Conservation (phyloP, 1,140 invertebrate genomes). For the Helicoverpa armigera region DNA sequence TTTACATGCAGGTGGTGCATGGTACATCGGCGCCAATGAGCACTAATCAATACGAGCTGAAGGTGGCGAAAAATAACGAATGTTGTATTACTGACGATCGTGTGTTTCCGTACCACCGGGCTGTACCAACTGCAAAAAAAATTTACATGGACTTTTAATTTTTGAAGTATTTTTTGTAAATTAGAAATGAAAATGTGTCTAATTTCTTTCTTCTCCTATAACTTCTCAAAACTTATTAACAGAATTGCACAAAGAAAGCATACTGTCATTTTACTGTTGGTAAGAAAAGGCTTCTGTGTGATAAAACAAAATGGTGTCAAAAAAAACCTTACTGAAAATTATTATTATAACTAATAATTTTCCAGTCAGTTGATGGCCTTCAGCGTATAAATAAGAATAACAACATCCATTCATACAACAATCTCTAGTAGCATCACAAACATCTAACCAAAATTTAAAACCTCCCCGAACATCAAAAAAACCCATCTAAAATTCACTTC, state of each 20-base stretch:
- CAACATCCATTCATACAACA: neutral
- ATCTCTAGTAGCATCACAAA: neutral
- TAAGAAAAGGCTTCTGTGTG: too few relatives aligned
- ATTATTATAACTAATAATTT: too few relatives aligned
- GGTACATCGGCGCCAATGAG: constrained; percentile 64
- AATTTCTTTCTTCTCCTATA: too few relatives aligned
- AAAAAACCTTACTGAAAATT: too few relatives aligned
- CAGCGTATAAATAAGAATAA: too few relatives aligned
- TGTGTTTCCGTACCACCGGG: constrained; percentile 68
- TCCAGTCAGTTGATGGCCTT: too few relatives aligned
- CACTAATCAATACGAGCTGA: constrained; percentile 79
- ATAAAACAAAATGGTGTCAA: too few relatives aligned
- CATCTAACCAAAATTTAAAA: neutral
- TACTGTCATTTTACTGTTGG: too few relatives aligned
- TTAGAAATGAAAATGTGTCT: too few relatives aligned
- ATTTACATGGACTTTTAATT: neutral
- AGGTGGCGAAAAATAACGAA: constrained; percentile 84
- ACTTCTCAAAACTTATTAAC: too few relatives aligned
- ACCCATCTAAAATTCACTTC: constrained; percentile 37
- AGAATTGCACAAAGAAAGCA: too few relatives aligned
- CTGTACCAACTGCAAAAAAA: constrained; percentile 56
- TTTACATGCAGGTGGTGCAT: constrained; percentile 27
- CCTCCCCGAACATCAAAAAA: neutral
- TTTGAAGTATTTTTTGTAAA: neutral
- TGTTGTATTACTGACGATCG: constrained; percentile 76